Conservation (phyloP, 1,140 invertebrate species). For the Atta colombica region DNA sequence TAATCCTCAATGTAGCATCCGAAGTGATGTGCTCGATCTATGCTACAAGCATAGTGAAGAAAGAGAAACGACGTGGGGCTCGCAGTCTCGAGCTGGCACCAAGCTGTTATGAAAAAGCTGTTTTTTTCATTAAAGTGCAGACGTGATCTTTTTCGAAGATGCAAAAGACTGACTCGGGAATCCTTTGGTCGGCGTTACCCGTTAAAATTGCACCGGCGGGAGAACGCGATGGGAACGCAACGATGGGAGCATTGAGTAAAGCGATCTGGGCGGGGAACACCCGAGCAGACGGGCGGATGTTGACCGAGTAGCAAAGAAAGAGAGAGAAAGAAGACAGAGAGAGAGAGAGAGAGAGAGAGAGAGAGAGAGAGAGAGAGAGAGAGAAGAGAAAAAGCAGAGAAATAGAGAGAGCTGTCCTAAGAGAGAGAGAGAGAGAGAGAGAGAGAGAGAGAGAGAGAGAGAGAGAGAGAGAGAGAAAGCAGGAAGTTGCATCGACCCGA, state of each 20-base stretch:
- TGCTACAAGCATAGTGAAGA: neutral
- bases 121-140: constrained; percentile 73
- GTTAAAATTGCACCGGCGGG: constrained; percentile 67
- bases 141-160: constrained; percentile 75
- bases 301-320: constrained; percentile 41
- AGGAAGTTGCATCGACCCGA: constrained; percentile 62
- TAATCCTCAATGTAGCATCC: neutral
- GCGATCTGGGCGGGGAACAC: constrained; percentile 23
- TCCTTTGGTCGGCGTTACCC: constrained; percentile 69
- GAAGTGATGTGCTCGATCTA: neutral
- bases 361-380: neutral
- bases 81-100: constrained; percentile 42
- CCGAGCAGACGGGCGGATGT: constrained; percentile 28
- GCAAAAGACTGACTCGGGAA: constrained; percentile 71
- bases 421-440: too few relatives aligned
- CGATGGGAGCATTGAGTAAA: constrained; percentile 64
- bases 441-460: too few relatives aligned
- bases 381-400: neutral
- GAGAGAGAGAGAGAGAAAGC: constrained; percentile 10
- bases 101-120: constrained; percentile 54
- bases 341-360: neutral
- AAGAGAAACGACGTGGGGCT: constrained; percentile 19
- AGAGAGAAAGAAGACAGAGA: neutral
- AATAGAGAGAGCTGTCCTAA: neutral
- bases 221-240: constrained; percentile 56